These are phyloP conservation scores for Amphiura filiformis DNA, from an alignment of 35 echinoderm and acorn worm genomes.

Conservation along the genomic window DNA sequence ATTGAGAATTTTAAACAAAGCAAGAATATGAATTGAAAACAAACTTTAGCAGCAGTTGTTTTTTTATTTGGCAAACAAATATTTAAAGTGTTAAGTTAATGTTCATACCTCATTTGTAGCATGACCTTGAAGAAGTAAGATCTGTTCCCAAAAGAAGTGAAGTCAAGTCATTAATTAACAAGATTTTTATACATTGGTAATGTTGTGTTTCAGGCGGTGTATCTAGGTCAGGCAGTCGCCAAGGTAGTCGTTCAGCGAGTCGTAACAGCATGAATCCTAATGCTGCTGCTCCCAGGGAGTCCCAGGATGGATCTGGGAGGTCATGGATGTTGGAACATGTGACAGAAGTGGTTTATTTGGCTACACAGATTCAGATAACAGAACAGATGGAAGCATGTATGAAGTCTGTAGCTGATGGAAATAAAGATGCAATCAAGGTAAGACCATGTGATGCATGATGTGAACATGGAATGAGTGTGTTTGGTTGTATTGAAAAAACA, in stretches of 20 bases:
- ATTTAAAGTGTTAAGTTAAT: too few relatives aligned
- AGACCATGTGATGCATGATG: neutral
- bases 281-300: constrained; percentile 30
- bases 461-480: neutral
- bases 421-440: constrained; percentile 77
- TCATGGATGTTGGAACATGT: constrained; percentile 97
- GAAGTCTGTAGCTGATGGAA: constrained; percentile 70
- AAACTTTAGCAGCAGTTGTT: too few relatives aligned
- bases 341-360: constrained; percentile 85
- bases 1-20: too few relatives aligned
- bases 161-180: too few relatives aligned
- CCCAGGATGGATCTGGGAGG: constrained; percentile 50
- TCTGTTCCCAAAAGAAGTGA: too few relatives aligned
- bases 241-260: constrained; percentile 69
- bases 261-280: constrained; percentile 48
- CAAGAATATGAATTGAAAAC: too few relatives aligned
- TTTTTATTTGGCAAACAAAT: too few relatives aligned
- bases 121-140: too few relatives aligned
- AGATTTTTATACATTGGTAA: too few relatives aligned
- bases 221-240: constrained; percentile 28
- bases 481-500: neutral
- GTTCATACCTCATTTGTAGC: too few relatives aligned
- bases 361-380: constrained; percentile 93
- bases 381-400: constrained; percentile 81
- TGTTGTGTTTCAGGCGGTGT: too few relatives aligned